Evolutionary conservation across 2,888 invertebrate genomes (phyloP).

Genomic region (Eremobia ochroleuca): DNA sequence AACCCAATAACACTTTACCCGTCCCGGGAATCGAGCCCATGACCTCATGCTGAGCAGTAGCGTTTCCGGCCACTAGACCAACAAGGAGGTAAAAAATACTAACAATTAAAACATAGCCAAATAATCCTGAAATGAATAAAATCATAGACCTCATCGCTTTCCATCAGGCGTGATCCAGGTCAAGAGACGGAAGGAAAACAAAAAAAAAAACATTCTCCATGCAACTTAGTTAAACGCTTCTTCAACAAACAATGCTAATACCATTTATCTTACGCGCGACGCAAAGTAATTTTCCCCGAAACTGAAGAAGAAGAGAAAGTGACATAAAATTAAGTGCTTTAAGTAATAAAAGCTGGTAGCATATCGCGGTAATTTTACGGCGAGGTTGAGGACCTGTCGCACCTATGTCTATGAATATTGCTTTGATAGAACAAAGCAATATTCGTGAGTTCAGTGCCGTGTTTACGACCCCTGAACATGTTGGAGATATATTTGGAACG

Average conservation of each 20-base stretch:
- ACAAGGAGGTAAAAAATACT: too few species aligned
- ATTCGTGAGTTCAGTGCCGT: constrained; percentile 40
- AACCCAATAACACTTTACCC: neutral
- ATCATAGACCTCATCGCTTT: too few species aligned
- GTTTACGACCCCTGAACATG: constrained; percentile 48
- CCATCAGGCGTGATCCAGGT: neutral
- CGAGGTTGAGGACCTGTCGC: constrained; percentile 49
- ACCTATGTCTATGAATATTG: constrained; percentile 46
- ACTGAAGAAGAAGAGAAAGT: constrained; percentile 46
- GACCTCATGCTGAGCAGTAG: neutral
- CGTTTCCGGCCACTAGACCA: too few species aligned
- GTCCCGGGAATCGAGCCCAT: neutral
- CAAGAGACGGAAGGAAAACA: too few species aligned
- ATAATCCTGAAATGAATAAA: neutral
- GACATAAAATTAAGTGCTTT: constrained; percentile 71
- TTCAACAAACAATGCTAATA: constrained; percentile 10
- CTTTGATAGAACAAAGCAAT: too few species aligned
- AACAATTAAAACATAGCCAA: neutral
- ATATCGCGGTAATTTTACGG: constrained; percentile 62
- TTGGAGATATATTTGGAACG: constrained; percentile 39
- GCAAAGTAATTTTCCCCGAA: constrained; percentile 44
- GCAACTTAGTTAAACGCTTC: too few species aligned
- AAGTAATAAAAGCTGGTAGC: constrained; percentile 66
- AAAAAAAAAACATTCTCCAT: too few species aligned
- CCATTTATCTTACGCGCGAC: constrained; percentile 35